Base-by-base conservation (phyloP, 1,140 invertebrate species). In the Dreissena polymorpha region DNA sequence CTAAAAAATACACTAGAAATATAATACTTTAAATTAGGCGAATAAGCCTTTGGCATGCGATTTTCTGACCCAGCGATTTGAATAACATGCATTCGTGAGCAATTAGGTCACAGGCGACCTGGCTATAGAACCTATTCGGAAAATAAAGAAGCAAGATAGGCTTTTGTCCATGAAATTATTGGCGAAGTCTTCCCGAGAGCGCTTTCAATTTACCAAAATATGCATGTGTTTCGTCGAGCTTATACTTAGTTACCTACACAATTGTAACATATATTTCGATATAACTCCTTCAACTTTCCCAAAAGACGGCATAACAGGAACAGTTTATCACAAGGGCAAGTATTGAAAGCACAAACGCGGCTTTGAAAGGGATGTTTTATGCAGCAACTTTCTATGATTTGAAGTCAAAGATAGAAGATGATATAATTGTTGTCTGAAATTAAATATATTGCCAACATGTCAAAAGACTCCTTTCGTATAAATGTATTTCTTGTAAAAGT, bases 191-290 rank as follows among this genome's bases (percentile, higher is more conserved):
- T 50, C 72, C 75, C 64, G 63, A 77, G 39, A 77, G 64, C 75
- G 53, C 75, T 77, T 77, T 77, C 75, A 68, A 77, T 77, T 77
- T 77, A 77, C 64, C 50, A 50, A 64, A 64, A 63, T 18, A 77
- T 64, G 55, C 27, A 76, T 39, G 53, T 63, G 0, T 77, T 77
- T 77, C 64, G 51, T 77, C 29, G 39, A 50, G 63, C 12, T 39
- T 77, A 39, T 77, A 68, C 67, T 77, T 68, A 64, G 75, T 77
- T 53, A 77, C 49, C 64, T 64, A 55, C 12, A 23, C 67, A 68
- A 68, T 77, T 23, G 64, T 23, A 21, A n/a, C 50, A 12, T 23
- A 64, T 68, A 77, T 67, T 77, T 77, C 68, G 64, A 77, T 68
- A 18, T 67, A 39, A 2, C 10, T 60, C 39, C 23, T 63, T 67